phyloP scores from a whole-genome alignment of 2,797 vertebrate genomes.

The Catharus ustulatus region DNA sequence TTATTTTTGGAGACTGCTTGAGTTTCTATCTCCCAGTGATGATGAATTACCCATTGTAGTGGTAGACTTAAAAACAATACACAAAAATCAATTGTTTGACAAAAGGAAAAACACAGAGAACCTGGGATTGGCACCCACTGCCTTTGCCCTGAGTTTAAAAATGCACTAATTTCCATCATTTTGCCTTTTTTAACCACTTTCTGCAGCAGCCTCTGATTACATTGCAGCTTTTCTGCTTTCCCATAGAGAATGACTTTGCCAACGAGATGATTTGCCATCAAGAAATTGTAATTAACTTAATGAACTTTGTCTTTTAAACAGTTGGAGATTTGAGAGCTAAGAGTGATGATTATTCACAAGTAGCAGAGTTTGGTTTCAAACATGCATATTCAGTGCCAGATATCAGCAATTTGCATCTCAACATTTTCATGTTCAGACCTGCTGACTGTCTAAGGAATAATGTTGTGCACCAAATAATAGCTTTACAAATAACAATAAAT shows the following conservation, averaged over 20 bases:
- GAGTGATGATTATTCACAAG: conserved; percentile 23
- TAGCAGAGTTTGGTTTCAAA: conserved; percentile 51
- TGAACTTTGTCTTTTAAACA: conserved; percentile 64
- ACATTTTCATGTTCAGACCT: background rate
- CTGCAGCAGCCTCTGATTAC: conserved; percentile 30
- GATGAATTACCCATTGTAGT: conserved; percentile 62
- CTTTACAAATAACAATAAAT: conserved; percentile 27
- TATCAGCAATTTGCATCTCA: conserved; percentile 45
- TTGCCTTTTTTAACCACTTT: background rate
- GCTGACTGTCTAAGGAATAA: background rate
- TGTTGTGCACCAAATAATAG: conserved; percentile 15
- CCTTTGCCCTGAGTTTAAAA: background rate
- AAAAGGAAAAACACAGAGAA: conserved; percentile 42
- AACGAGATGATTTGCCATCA: conserved; percentile 46
- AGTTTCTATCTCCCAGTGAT: conserved; percentile 59
- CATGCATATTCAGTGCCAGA: conserved; percentile 13
- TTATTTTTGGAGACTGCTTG: conserved; percentile 68
- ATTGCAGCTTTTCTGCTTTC: conserved; percentile 43
- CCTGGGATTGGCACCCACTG: background rate
- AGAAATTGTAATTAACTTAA: conserved; percentile 72
- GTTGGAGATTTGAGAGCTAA: conserved; percentile 54
- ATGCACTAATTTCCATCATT: conserved; percentile 3
- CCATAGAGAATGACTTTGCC: conserved; percentile 33
- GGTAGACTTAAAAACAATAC: conserved; percentile 60
- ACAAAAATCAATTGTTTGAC: conserved; percentile 73